Evolutionary conservation across 2,113 vertebrate genomes (phyloP).

Genomic region (Bettongia penicillata): DNA sequence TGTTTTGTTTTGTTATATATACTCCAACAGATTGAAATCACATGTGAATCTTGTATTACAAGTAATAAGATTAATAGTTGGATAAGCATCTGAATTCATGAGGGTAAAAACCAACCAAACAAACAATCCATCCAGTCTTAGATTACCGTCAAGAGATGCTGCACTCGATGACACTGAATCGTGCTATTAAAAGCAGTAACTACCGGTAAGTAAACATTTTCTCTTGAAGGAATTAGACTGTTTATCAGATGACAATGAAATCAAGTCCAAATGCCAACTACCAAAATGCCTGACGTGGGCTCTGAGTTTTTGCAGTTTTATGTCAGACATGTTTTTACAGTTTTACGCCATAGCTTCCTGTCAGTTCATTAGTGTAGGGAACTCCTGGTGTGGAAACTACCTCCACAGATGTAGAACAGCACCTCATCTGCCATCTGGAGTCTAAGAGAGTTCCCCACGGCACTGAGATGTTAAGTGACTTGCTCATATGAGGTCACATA

Average conservation of each 20-base stretch:
- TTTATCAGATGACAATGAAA: neutral
- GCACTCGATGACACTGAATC: neutral
- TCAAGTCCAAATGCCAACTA: neutral
- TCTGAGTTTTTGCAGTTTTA: neutral
- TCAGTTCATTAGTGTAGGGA: neutral
- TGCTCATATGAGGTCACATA: neutral
- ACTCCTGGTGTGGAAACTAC: neutral
- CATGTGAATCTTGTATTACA: neutral
- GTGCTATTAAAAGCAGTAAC: accelerated
- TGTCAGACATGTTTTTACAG: neutral
- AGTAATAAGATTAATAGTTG: neutral
- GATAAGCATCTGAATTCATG: neutral
- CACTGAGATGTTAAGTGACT: neutral
- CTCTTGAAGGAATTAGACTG: accelerated
- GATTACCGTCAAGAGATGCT: neutral
- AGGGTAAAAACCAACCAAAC: neutral
- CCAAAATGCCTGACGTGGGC: neutral
- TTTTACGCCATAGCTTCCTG: neutral
- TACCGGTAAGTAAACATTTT: neutral
- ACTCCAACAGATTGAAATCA: neutral
- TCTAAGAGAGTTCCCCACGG: neutral
- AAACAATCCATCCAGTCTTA: neutral
- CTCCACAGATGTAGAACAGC: neutral
- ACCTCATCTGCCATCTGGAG: neutral
- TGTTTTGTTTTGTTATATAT: neutral